phyloP scores from a whole-genome alignment of 2,797 vertebrate species.

The Sebastes steindachneri region DNA sequence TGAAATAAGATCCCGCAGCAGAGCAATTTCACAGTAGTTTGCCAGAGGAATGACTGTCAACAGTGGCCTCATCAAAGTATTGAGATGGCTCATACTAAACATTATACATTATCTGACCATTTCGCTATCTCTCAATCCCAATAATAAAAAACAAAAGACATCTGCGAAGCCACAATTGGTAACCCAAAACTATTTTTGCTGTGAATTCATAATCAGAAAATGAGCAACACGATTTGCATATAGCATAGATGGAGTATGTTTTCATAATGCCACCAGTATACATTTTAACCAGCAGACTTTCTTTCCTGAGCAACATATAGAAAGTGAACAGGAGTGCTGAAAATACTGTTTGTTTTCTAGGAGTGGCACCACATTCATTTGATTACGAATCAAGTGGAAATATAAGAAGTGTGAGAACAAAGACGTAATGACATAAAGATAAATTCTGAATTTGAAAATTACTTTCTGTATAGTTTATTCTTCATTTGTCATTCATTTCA shows the following conservation, averaged over 20 bases:
- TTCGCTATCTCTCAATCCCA: no score
- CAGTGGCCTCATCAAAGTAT: background rate
- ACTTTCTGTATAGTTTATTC: no score
- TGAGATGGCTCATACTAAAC: background rate
- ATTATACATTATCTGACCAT: no score
- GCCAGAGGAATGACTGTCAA: constrained; percentile 4
- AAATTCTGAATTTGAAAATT: background rate
- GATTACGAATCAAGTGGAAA: background rate
- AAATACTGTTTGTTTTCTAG: background rate
- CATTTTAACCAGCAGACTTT: no score
- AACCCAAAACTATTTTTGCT: background rate
- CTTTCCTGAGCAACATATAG: background rate
- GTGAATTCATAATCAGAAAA: background rate
- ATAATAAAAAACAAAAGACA: no score
- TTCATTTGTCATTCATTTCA: no score
- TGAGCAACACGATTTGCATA: background rate
- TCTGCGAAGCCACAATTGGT: background rate
- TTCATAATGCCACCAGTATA: no score
- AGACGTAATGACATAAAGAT: background rate
- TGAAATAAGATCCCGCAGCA: background rate
- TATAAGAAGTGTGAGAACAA: background rate
- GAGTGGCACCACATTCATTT: background rate
- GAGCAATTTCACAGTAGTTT: constrained; percentile 29
- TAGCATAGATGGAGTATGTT: no score
- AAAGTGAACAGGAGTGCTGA: background rate